phyloP scores from a whole-genome alignment of 2,113 vertebrate genomes.

The Bubo blakistoni region DNA sequence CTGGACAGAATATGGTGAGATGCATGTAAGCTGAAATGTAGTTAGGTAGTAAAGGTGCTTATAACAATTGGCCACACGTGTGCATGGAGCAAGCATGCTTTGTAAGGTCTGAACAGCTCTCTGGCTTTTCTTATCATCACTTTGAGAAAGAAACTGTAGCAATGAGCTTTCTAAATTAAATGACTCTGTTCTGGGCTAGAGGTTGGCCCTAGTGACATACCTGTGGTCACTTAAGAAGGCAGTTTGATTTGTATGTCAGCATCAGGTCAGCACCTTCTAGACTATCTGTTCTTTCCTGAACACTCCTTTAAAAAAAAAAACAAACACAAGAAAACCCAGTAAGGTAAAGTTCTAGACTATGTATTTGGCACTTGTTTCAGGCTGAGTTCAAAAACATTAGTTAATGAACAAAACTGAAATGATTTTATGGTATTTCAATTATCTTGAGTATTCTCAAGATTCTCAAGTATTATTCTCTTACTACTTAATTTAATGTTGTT shows the following conservation, averaged over 20 bases:
- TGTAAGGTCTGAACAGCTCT: background rate
- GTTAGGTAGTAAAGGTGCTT: background rate
- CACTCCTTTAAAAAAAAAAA: fast-evolving
- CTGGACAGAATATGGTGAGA: background rate
- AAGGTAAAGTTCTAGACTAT: background rate
- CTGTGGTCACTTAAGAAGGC: background rate
- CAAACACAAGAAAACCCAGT: too few relatives aligned
- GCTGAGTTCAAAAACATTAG: background rate
- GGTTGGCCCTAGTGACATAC: background rate
- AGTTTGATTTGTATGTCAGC: background rate
- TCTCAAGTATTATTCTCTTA: background rate
- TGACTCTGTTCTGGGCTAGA: background rate
- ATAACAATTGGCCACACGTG: background rate
- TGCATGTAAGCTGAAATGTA: background rate
- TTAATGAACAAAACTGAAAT: background rate
- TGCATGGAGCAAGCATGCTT: background rate
- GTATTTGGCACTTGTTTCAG: background rate
- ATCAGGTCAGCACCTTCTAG: background rate
- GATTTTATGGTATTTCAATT: background rate
- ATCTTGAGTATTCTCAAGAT: background rate
- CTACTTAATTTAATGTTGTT: background rate
- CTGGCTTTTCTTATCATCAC: background rate
- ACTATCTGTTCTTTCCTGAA: background rate
- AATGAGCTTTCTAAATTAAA: background rate
- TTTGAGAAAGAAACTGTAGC: background rate